Base-by-base conservation (phyloP, 2,113 vertebrate genomes). In the Puffinus mauretanicus region DNA sequence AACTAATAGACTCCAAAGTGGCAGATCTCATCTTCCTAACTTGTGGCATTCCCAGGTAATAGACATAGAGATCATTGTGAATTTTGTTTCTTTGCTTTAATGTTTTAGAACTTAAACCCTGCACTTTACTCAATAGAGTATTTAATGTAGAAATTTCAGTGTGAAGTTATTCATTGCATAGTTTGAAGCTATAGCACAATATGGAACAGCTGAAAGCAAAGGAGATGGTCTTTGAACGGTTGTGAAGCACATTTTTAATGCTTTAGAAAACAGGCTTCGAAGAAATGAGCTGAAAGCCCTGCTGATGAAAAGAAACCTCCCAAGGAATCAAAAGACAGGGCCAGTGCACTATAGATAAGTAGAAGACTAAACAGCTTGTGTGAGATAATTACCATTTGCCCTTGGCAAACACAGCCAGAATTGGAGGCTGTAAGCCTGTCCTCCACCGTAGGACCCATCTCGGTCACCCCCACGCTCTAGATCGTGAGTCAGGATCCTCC, bases 311-410 rank as follows among this genome's bases (percentile, higher is more conserved):
- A 79, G 64, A 46, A 96, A 32, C 44, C 34, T 88, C 54, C 51
- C 36, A 82, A 70, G 77, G 83, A 64, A 55, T 66, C 55, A 84
- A 78, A 95, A 96, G 83, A 93, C 66, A 87, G 54, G 51, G 54
- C 42, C 29, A 61, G 26, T 32, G 57, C n/a, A 15, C 44, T 58
- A 2, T 21, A 90, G 90, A 93, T 93, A 93, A 90, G 82, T 52
- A 51, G 71, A 80, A 82, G 92, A 91, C 92, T 85, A 91, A 96
- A 89, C 40, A 94, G 65, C 77, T 89, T 86, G 47, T 76, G 19
- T 57, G 29, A 90, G 87, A 82, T 82, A 69, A 80, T 66, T 57
- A 69, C 52, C 71, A 58, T 88, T 93, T 93, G 71, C 77, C 64
- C 72, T 67, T 64, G 27, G 61, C 60, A 84, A 86, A 66, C 55